Evolutionary conservation across 2,113 vertebrate species (phyloP), one percentile per base, ranked within the genome.

Genomic region (Zosterops japonicus): DNA sequence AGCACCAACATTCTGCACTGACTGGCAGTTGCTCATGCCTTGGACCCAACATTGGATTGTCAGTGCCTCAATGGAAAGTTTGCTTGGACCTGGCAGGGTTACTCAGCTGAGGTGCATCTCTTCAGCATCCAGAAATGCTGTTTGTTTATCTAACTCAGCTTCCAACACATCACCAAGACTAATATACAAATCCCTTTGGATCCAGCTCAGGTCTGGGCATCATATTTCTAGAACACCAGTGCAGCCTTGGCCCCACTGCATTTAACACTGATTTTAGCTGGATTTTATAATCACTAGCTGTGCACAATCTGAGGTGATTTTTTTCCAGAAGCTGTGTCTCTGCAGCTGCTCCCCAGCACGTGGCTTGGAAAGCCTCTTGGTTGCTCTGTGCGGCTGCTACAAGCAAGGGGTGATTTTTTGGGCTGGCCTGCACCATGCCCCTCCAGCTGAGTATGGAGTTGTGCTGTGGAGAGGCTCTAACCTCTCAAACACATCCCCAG

Each of bases 81-180:
- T 70, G 6, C 31, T 50, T 88, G 57, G 15, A 42, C 67, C 21
- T 84, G 39, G 3, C 35, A 63, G 47, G 16, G 7, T 24, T 91
- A 6, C 14, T 77, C 33, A 83, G 5, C 12, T 18, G 27, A 82
- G n/a, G 21, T 64, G 8, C 67, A 56, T 35, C 0, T 0, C 29
- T 65, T 70, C 13, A 46, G 22, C 72, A 28, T 24, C 16, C n/a
- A 84, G 65, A 77, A 93, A 84, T 59, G 23, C 6, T 23, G 2
- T 47, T 88, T 44, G 5, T 60, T 68, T 39, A 10, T 41, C n/a
- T 49, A 47, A 57, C 11, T 78, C 35, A 7, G 7, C 47, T 87
- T 87, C 52, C 35, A 70, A 12, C 7, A 33, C 29, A 31, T 29
- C 23, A 63, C 17, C 39, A 71, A 82, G 31, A 59, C 18, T n/a